Conservation (phyloP, 2,113 vertebrate genomes). For the Onychostruthus taczanowskii region DNA sequence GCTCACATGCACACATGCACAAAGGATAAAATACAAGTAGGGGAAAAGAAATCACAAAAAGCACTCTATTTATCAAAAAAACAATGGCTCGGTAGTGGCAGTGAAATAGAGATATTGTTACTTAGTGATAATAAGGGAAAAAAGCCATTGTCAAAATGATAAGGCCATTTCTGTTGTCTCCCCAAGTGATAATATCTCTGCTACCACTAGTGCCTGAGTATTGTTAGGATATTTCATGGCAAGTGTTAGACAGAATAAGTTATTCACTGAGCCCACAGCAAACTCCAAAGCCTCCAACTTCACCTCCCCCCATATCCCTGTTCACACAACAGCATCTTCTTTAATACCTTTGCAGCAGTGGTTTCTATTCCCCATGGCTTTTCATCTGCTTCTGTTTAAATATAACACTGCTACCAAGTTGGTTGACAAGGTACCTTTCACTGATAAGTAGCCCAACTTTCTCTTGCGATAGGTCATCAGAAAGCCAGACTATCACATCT, state of each 20-base stretch:
- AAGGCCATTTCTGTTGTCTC: slow-evolving; percentile 67
- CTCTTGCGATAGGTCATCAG: slow-evolving; percentile 6
- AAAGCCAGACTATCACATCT: slow-evolving; percentile 28
- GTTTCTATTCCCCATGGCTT: slow-evolving; percentile 42
- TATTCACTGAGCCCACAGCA: slow-evolving; percentile 54
- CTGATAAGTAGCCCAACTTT: slow-evolving; percentile 52
- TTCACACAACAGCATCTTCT: slow-evolving; percentile 4
- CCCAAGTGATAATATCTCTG: slow-evolving; percentile 69
- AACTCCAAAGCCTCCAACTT: slow-evolving; percentile 12
- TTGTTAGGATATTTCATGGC: slow-evolving; percentile 67
- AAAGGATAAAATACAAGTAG: slow-evolving; percentile 31
- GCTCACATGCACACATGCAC: slow-evolving; percentile 5
- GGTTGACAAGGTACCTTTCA: slow-evolving; percentile 50
- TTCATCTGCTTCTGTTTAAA: slow-evolving; percentile 26
- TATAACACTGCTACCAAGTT: neutral
- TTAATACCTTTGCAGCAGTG: slow-evolving; percentile 22
- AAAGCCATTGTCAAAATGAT: slow-evolving; percentile 69
- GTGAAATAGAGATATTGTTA: slow-evolving; percentile 68
- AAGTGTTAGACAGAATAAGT: slow-evolving; percentile 59
- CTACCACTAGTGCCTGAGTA: slow-evolving; percentile 35
- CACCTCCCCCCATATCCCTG: slow-evolving; percentile 3
- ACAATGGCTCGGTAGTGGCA: slow-evolving; percentile 25
- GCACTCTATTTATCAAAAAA: slow-evolving; percentile 57
- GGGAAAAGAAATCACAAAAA: slow-evolving; percentile 15
- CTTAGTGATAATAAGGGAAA: slow-evolving; percentile 60